Conservation (phyloP, 2,888 invertebrate genomes). For the Philonicus albiceps region DNA sequence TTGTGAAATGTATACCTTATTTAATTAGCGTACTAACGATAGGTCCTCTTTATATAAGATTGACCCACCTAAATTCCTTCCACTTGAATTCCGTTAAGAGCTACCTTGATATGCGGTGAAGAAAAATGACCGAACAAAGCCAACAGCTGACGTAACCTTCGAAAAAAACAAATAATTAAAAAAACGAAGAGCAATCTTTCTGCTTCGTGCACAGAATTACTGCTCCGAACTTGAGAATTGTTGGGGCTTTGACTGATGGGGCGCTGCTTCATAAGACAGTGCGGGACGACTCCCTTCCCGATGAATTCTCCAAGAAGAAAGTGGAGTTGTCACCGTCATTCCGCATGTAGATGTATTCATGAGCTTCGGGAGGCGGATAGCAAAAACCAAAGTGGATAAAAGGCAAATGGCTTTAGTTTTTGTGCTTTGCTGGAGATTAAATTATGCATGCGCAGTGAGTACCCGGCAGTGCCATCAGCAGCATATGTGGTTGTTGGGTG, state of each 20-base stretch:
- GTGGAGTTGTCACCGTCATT: neutral
- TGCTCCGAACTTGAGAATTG: neutral
- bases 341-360: neutral
- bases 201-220: neutral
- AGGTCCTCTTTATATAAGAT: neutral
- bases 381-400: neutral
- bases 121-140: neutral
- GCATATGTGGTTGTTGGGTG: neutral
- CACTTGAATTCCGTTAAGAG: neutral
- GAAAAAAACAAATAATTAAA: neutral
- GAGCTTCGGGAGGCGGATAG: neutral
- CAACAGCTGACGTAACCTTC: neutral
- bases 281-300: neutral
- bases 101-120: neutral
- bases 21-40: neutral
- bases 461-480: neutral
- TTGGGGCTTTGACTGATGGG: neutral
- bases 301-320: neutral
- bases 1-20: neutral
- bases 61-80: neutral
- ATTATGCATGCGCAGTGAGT: slow-evolving; percentile 39
- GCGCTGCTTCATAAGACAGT: neutral
- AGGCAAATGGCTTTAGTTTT: neutral
- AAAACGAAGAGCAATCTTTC: neutral
- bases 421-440: slow-evolving; percentile 13